A percentile compares a stretch with the other conserved stretches of the same genome.
Evolutionary conservation across 2,888 invertebrate genomes (phyloP).

Genomic region (Onchidella celtica): DNA sequence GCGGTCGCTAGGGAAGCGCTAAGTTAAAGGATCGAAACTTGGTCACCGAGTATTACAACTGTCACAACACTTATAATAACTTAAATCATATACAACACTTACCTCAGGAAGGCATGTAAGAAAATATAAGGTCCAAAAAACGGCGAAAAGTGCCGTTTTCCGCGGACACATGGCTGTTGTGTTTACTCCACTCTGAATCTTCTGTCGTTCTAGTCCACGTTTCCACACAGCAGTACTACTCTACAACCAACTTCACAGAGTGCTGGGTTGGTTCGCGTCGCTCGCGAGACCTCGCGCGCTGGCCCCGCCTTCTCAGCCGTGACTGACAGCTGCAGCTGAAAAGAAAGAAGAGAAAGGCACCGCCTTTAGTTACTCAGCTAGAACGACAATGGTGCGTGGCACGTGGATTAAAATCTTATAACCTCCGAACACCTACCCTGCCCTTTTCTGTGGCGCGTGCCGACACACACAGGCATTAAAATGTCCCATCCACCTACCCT

Average conservation of each 20-base stretch:
- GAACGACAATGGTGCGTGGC: slow-evolving; percentile 14
- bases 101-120: slow-evolving; percentile 29
- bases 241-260: neutral
- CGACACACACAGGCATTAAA: neutral
- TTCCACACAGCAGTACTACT: too few relatives aligned
- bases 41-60: neutral
- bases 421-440: neutral
- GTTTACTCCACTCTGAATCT: slow-evolving; percentile 32
- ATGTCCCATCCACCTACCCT: neutral
- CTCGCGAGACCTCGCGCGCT: slow-evolving; percentile 19
- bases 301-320: slow-evolving; percentile 29
- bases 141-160: slow-evolving; percentile 42
- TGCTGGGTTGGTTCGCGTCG: slow-evolving; percentile 17
- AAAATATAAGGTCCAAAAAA: slow-evolving; percentile 39
- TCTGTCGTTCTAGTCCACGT: slow-evolving; percentile 7
- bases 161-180: slow-evolving; percentile 39
- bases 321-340: slow-evolving; percentile 34
- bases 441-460: slow-evolving; percentile 8
- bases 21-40: neutral
- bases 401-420: neutral
- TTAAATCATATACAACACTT: neutral
- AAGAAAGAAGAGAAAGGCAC: neutral
- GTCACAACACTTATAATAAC: neutral
- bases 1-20: neutral
- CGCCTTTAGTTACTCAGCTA: neutral